phyloP scores from a whole-genome alignment of 2,797 vertebrate genomes.

The Channallabes apus region DNA sequence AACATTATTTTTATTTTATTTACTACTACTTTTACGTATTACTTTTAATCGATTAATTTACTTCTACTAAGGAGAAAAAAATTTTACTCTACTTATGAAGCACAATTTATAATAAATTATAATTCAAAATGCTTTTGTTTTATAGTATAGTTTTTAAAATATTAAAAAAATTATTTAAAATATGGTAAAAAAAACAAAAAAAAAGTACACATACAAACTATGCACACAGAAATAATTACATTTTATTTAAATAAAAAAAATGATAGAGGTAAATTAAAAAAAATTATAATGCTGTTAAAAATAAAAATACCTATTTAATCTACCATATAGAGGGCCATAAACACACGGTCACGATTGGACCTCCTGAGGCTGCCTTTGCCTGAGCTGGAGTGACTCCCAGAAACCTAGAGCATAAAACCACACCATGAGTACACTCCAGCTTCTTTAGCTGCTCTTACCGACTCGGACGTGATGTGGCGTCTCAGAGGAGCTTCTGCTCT shows the following conservation, averaged over 20 bases:
- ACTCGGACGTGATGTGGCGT: conserved; percentile 2
- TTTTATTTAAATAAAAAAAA: no score
- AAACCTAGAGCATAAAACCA: conserved; percentile 16
- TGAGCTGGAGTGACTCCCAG: conserved; percentile 28
- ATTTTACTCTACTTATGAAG: not conserved
- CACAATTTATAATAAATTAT: not conserved
- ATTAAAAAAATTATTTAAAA: not conserved
- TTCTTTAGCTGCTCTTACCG: not conserved
- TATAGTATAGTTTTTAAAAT: no score
- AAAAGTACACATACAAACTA: not conserved
- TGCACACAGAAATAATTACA: no score
- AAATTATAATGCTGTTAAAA: not conserved
- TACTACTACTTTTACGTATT: no score
- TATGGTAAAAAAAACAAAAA: not conserved
- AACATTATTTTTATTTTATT: not conserved
- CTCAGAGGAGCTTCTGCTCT: conserved; percentile 13
- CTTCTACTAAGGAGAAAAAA: not conserved
- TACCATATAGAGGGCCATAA: no score
- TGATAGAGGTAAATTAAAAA: not conserved
- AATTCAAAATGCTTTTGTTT: not conserved
- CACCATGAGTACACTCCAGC: conserved; percentile 28
- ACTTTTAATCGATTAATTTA: no score
- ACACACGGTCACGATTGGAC: conserved; percentile 10
- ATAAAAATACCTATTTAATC: no score
- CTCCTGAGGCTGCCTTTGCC: conserved; percentile 18